Evolutionary conservation across 2,113 vertebrate species (phyloP), one percentile per base, ranked within the genome.

Genomic region (Cygnus buccinator): DNA sequence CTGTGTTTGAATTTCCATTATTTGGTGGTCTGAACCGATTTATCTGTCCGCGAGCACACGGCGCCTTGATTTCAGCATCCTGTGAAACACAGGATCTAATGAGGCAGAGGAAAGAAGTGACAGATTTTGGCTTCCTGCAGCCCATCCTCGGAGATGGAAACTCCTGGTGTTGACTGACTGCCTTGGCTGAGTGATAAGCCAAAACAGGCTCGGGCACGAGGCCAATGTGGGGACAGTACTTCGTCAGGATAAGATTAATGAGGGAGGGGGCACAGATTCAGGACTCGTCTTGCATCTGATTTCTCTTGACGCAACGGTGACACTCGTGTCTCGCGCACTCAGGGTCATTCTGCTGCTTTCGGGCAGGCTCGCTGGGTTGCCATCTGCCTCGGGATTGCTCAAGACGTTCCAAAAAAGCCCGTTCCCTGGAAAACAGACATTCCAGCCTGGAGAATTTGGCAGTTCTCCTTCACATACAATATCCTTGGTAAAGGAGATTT

Each of bases 91-190:
- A 91, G 87, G 80, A 77, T 73, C 86, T 96, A 89, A 96, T 72
- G 93, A 95, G 87, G 75, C 81, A 91, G 84, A 94, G 97, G 95
- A 95, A 97, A 95, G 93, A 86, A 90, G 73, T 97, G 97, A 95
- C 91, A 94, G 93, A 88, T 94, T 93, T 90, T 77, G 92, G 87
- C 85, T 98, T 97, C 97, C 97, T 97, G 95, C 88, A 91, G 82
- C 65, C 95, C 78, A 44, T 97, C 94, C 93, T 97, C 43, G 0
- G 92, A 94, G 77, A 35, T 96, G 95, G 94, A 96, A 97, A 97
- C 85, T 97, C 81, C 91, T 13, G 10, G 94, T 83, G 93, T 70
- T 95, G 95, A 97, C 13, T 52, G 97, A 95, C 55, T 22, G 1
- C 72, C 77, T 88, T 57, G 86, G 93, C 92, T 90, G 92, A 90